A percentile compares a stretch with the other conserved stretches of the same genome.
These are phyloP conservation scores for Aratinga solstitialis DNA, from an alignment of 2,797 vertebrate genomes.

Conservation along the genomic window DNA sequence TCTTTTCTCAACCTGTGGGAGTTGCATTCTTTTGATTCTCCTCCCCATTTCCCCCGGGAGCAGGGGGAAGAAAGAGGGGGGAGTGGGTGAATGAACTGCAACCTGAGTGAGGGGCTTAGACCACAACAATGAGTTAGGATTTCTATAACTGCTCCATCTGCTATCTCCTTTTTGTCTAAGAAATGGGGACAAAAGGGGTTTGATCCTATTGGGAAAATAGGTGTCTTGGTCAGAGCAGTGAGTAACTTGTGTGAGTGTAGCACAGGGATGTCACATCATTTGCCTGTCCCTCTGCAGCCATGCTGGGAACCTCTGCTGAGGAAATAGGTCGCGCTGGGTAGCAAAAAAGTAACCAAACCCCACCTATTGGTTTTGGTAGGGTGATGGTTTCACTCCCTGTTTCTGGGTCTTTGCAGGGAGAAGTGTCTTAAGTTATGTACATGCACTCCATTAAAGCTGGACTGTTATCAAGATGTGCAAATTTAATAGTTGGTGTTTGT, in stretches of 20 bases:
- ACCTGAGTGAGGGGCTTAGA: no score
- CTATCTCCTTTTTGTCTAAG: not conserved
- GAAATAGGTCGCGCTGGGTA: not conserved
- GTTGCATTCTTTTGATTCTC: no score
- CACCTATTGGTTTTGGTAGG: not conserved
- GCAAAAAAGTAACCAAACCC: not conserved
- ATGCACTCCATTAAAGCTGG: not conserved
- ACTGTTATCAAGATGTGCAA: not conserved
- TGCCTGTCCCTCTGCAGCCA: rapidly evolving
- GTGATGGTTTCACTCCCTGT: not conserved
- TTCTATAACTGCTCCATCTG: not conserved
- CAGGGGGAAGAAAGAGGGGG: no score
- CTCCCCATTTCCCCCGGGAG: no score
- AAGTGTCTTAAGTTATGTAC: not conserved
- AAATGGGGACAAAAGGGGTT: not conserved
- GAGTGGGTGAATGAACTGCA: no score
- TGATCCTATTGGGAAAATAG: not conserved
- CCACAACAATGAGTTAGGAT: not conserved
- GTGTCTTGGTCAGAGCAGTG: not conserved
- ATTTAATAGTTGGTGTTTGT: not conserved
- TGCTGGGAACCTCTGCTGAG: not conserved
- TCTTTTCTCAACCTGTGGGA: no score
- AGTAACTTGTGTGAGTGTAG: not conserved
- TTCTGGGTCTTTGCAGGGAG: not conserved
- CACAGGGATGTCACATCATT: not conserved